phyloP scores from a whole-genome alignment of 2,888 invertebrate species.

The Ctenicera cuprea region DNA sequence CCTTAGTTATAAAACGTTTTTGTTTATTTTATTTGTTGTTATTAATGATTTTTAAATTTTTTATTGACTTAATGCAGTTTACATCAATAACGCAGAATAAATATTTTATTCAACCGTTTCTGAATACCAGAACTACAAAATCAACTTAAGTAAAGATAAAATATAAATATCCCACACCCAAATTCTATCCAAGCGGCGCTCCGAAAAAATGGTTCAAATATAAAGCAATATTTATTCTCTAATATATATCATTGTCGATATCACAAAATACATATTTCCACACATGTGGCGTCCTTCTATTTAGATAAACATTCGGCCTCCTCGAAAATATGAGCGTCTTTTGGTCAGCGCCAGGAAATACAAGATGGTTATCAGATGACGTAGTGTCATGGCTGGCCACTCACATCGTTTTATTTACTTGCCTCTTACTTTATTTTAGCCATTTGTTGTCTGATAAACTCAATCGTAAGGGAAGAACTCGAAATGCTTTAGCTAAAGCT shows the following conservation, averaged over 20 bases:
- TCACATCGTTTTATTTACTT: conserved; percentile 67
- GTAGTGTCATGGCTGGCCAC: conserved; percentile 68
- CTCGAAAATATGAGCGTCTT: conserved; percentile 69
- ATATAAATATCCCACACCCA: conserved; percentile 28
- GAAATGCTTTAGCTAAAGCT: not conserved
- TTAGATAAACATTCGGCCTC: conserved; percentile 68
- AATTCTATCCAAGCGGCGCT: conserved; percentile 23
- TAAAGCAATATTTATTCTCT: conserved; percentile 52
- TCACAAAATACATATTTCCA: conserved; percentile 67
- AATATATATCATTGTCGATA: conserved; percentile 63
- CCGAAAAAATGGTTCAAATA: conserved; percentile 38
- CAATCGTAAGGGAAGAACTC: conserved; percentile 1
- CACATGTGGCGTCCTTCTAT: conserved; percentile 62
- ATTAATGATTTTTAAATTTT: not conserved
- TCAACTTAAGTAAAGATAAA: not conserved
- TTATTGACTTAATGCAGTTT: not conserved
- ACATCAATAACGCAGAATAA: not conserved
- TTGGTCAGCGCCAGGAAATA: conserved; percentile 71
- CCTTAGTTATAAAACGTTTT: not conserved
- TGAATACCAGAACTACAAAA: not conserved
- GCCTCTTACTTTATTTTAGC: conserved; percentile 63
- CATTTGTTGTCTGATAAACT: conserved; percentile 51
- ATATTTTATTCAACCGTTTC: not conserved
- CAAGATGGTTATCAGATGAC: conserved; percentile 71
- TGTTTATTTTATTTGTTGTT: not conserved